These are phyloP conservation scores for Loripinus fragilis DNA, from an alignment of 2,888 invertebrate species.

Conservation along the genomic window DNA sequence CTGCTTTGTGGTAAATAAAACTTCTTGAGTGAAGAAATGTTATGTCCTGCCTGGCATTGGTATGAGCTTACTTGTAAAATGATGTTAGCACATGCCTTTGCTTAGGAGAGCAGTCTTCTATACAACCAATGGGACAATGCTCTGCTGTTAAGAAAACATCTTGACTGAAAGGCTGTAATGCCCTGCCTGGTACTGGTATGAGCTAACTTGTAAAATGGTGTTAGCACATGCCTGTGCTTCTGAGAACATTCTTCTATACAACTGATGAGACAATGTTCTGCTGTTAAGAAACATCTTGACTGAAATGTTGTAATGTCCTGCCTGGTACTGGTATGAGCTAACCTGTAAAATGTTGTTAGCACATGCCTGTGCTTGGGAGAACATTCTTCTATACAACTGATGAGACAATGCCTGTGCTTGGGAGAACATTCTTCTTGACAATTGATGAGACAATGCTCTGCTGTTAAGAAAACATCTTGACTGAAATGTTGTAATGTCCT, in stretches of 20 bases:
- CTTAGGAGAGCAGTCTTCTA: neutral
- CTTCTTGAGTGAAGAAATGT: no score
- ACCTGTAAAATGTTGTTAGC: neutral
- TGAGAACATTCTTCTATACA: neutral
- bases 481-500: no score
- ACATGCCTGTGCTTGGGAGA: constrained; percentile 1
- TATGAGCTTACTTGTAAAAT: neutral
- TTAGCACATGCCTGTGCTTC: neutral
- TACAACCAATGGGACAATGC: no score
- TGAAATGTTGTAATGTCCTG: neutral
- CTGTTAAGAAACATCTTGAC: no score
- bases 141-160: no score
- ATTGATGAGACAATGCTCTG: no score
- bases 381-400: neutral
- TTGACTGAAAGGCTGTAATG: neutral
- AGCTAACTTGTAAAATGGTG: neutral
- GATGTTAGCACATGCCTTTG: neutral
- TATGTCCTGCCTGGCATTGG: neutral
- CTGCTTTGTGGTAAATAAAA: no score
- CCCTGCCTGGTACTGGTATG: neutral
- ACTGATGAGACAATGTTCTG: no score
- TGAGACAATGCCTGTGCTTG: no score
- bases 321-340: neutral
- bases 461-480: no score
- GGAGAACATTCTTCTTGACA: neutral